These are phyloP conservation scores for Menura novaehollandiae DNA, from an alignment of 2,113 vertebrate species.

Conservation along the genomic window DNA sequence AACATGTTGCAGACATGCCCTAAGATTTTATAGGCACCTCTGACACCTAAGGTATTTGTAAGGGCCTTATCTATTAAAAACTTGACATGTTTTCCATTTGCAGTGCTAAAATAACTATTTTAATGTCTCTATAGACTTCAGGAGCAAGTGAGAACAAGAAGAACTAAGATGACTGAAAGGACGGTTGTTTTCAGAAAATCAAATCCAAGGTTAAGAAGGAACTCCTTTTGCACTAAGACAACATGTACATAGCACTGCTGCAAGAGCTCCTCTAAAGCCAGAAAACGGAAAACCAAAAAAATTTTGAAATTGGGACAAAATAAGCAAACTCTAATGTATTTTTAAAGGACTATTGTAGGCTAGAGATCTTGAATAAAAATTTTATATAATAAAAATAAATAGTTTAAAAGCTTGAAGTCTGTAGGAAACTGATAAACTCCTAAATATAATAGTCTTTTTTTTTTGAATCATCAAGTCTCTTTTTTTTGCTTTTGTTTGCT, in stretches of 20 bases:
- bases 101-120: background rate
- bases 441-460: background rate
- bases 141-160: background rate
- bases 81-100: background rate
- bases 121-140: background rate
- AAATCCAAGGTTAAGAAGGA: background rate
- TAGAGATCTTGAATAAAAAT: background rate
- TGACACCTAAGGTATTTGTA: background rate
- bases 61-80: background rate
- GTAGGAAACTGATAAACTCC: background rate
- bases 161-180: background rate
- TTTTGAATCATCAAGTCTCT: rapidly evolving
- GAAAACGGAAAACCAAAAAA: background rate
- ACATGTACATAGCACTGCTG: background rate
- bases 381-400: background rate
- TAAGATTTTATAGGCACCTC: background rate
- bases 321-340: background rate
- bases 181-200: background rate
- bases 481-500: background rate
- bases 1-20: background rate
- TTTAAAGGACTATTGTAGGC: background rate
- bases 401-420: background rate
- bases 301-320: background rate
- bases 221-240: background rate
- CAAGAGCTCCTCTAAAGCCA: background rate